phyloP scores from a whole-genome alignment of 2,888 invertebrate species.

The Phalera bucephala region DNA sequence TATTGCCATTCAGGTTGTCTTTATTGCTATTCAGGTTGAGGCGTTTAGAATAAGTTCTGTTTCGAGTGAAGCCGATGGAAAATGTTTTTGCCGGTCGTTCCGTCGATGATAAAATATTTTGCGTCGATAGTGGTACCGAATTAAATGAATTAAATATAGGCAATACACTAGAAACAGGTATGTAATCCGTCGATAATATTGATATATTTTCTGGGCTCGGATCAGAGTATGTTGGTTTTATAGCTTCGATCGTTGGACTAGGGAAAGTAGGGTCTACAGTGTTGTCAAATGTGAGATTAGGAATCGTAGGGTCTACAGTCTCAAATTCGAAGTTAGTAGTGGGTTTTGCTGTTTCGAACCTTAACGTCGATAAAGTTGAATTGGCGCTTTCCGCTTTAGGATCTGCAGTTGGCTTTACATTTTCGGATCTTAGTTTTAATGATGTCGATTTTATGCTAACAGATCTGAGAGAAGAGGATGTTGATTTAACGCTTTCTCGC shows the following conservation, averaged over 20 bases:
- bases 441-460: background rate
- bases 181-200: constrained; percentile 40
- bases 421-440: background rate
- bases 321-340: background rate
- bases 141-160: constrained; percentile 41
- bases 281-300: background rate
- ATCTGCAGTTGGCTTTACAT: background rate
- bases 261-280: constrained; percentile 3
- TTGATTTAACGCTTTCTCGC: background rate
- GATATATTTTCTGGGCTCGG: constrained; percentile 39
- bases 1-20: constrained; percentile 33
- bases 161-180: constrained; percentile 43
- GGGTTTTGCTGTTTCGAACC: background rate
- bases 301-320: background rate
- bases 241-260: background rate
- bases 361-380: background rate
- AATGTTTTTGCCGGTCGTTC: constrained; percentile 48
- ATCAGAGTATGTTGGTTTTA: constrained; percentile 28
- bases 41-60: constrained; percentile 66
- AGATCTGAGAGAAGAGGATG: background rate
- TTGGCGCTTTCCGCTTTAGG: background rate
- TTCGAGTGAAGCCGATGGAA: constrained; percentile 53
- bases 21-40: constrained; percentile 45
- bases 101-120: constrained; percentile 51
- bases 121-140: constrained; percentile 47